Evolutionary conservation across 2,797 vertebrate species (phyloP).

Genomic region (Crossoptilon crossoptilon): DNA sequence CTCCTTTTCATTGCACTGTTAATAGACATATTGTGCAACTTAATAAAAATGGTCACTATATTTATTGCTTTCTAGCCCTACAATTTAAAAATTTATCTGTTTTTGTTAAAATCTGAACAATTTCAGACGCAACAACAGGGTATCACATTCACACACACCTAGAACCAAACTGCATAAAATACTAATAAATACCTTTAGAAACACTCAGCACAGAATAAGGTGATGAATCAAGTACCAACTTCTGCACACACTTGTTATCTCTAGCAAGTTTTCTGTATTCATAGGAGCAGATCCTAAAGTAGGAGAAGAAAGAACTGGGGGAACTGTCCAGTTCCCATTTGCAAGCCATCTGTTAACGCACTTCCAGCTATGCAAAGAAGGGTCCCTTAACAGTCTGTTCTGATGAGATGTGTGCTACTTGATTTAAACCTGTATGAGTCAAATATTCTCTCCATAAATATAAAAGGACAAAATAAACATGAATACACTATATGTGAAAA

Average conservation of each 20-base stretch:
- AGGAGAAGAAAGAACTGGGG: neutral
- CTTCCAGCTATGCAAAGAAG: neutral
- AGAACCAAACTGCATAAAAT: neutral
- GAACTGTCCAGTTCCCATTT: neutral
- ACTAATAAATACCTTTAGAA: neutral
- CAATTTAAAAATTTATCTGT: neutral
- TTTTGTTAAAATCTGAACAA: neutral
- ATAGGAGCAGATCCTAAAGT: neutral
- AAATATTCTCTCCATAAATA: neutral
- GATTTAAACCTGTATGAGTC: neutral
- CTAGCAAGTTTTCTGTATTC: neutral
- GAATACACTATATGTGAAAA: neutral
- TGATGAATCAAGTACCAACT: neutral
- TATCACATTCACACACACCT: neutral
- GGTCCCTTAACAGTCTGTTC: neutral
- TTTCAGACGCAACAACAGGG: neutral
- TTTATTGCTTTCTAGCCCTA: neutral
- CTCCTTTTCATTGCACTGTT: neutral
- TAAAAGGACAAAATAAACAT: neutral
- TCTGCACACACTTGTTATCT: neutral
- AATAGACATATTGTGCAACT: neutral
- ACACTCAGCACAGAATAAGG: neutral
- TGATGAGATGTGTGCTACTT: neutral
- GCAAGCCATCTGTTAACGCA: neutral
- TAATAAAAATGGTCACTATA: neutral